These are phyloP conservation scores for Drosophila demipolita DNA, from an alignment of 2,888 invertebrate species.

Conservation along the genomic window DNA sequence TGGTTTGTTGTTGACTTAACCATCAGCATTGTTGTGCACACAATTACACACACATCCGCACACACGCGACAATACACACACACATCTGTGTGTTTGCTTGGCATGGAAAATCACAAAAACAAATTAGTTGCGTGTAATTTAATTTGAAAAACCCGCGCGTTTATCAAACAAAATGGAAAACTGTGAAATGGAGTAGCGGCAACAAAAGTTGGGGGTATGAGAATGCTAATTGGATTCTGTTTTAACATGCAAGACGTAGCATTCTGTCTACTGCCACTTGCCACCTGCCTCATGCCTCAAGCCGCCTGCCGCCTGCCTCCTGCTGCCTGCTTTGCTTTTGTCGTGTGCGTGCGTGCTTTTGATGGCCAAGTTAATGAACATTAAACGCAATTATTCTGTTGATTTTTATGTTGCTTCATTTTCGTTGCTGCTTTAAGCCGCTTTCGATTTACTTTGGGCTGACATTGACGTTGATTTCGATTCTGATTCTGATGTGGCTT, in stretches of 20 bases:
- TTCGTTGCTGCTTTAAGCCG: constrained; percentile 35
- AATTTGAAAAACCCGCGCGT: constrained; percentile 74
- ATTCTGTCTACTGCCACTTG: constrained; percentile 9
- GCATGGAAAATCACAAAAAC: constrained; percentile 68
- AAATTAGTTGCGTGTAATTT: constrained; percentile 79
- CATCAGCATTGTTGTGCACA: constrained; percentile 39
- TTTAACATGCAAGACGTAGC: constrained; percentile 61
- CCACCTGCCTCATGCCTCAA: background rate
- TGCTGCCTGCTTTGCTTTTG: background rate
- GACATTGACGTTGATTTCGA: constrained; percentile 30
- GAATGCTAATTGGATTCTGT: constrained; percentile 75
- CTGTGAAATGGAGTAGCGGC: constrained; percentile 59
- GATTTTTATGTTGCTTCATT: constrained; percentile 56
- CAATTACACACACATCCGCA: constrained; percentile 16
- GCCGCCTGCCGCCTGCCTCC: background rate
- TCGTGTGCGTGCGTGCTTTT: constrained; percentile 49
- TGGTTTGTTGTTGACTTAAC: constrained; percentile 55
- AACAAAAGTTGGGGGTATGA: constrained; percentile 45
- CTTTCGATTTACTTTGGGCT: constrained; percentile 15
- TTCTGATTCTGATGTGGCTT: constrained; percentile 24
- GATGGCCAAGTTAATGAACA: constrained; percentile 76
- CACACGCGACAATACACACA: constrained; percentile 5
- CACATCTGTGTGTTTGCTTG: constrained; percentile 32
- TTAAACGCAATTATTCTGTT: constrained; percentile 72
- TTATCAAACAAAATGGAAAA: constrained; percentile 77